Evolutionary conservation across 2,888 invertebrate genomes (phyloP), one percentile per base, ranked within the genome.

Genomic region (Silvanus unidentatus): DNA sequence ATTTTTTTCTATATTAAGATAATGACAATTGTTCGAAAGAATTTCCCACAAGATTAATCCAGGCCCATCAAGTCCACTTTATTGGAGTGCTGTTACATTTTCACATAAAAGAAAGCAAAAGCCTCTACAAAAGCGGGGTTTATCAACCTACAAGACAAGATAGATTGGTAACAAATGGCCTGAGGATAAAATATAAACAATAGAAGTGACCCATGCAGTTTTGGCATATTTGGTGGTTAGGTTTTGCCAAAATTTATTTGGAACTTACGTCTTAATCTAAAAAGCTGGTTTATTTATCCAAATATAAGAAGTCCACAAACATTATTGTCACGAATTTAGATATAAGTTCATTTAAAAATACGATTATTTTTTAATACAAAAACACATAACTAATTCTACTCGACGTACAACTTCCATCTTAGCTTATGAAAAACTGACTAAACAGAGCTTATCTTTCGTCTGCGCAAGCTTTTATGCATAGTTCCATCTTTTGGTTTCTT

Each of bases 301-400:
- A 63, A 61, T 57, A 54, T 54, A 56, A 58, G 53, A 57, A 52
- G 53, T 62, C 55, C 60, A 63, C 60, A 60, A 62, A 59, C 68
- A 68, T 72, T 72, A 72, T 72, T 72, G 72, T 72, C 72, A 68
- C 67, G 59, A 65, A 64, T 67, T 66, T 68, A 69, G 66, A 68
- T 68, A 67, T 66, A 58, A 58, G 64, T 68, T 68, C 68, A 68
- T 68, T 68, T 65, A 66, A 60, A 62, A 64, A 61, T 59, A 57
- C 55, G 60, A 49, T 59, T 63, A 62, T 58, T 59, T 15, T 37
- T 6, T 54, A 58, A 54, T 59, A 60, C 46, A 62, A 63, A 67
- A 63, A 65, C 64, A 68, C 59, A 55, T 52, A 56, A 49, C 59
- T 60, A 60, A 54, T 52, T 56, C 57, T 56, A 61, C 37, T 37